phyloP scores from a whole-genome alignment of 2,888 invertebrate species.

The Autographa gamma region DNA sequence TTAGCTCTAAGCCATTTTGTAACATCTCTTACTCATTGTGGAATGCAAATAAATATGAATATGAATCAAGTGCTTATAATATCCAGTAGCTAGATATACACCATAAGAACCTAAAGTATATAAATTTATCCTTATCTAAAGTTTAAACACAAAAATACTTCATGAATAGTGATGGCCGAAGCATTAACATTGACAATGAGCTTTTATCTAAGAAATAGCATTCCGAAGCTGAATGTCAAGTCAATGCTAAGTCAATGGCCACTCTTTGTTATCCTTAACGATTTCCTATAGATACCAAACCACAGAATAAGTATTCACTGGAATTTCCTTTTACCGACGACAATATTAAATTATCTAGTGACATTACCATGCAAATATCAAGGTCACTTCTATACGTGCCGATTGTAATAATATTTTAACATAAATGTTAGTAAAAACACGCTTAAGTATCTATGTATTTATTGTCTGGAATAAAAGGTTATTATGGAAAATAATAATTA shows the following conservation, averaged over 20 bases:
- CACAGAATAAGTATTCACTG: conserved; percentile 53
- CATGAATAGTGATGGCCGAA: conserved; percentile 31
- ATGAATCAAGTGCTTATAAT: no score
- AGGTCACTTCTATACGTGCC: conserved; percentile 60
- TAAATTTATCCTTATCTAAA: no score
- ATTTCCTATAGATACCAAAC: conserved; percentile 60
- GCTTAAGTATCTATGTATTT: conserved; percentile 7
- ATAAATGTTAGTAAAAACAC: conserved; percentile 1
- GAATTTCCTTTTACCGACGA: conserved; percentile 72
- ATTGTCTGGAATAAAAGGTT: conserved; percentile 7
- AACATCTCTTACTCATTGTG: no score
- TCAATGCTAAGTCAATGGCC: no score
- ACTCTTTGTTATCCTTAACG: conserved; percentile 56
- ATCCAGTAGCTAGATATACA: not conserved
- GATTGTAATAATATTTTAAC: conserved; percentile 20
- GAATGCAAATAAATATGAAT: no score
- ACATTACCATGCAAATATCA: conserved; percentile 71
- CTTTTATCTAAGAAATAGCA: conserved; percentile 65
- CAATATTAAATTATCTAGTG: conserved; percentile 62
- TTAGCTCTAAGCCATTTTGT: no score
- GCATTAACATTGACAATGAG: conserved; percentile 55
- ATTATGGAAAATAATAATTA: conserved; percentile 3
- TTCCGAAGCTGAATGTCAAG: conserved; percentile 68
- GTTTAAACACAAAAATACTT: conserved; percentile 23
- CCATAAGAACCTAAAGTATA: conserved; percentile 2